Base-by-base conservation (phyloP, 2,888 invertebrate genomes). In the Ecliptopera silaceata region DNA sequence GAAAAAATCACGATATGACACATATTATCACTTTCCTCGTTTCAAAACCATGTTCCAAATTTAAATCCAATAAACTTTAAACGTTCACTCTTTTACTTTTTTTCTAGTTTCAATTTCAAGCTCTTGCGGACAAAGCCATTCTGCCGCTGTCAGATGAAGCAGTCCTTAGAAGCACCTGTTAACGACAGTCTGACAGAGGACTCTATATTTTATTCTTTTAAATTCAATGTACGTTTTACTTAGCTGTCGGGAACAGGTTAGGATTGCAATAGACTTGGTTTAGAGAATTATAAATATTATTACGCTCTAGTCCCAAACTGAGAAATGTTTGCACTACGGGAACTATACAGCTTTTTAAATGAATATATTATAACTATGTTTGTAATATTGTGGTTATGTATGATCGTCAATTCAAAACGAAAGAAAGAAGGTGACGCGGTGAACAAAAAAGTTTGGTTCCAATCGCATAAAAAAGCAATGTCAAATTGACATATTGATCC, bases 161-260 rank as follows among this genome's bases (percentile, higher is more conserved):
- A 47, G 43, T 17, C 15, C 2, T 12, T 47, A 42, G 34, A 43
- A 34, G 31, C 34, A 34, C 20, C 49, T 54, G 58, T 17, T 42
- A n/a, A 22, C 12, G 58, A 54, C 58, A 50, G 46, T 12, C 17
- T 46, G 58, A 54, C 50, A 50, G 42, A 29, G 29, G 47, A 22
- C 32, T 51, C 15, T 43, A 20, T 36, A 20, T 47, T 52, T 48
- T 48, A 45, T 48, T 18, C 45, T 36, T 48, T 50, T 51, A 31
- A 47, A 47, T 52, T 57, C 44, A 43, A 50, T 22, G 42, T 45
- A 29, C 44, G 13, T n/a, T 38, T 29, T 49, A 13, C 18, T 18
- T 18, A 17, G 11, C 29, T 45, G 45, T 52, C 52, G 32, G 12
- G 13, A 39, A 45, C 52, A 52, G 4, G n/a, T 44, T 31, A 18